These are phyloP conservation scores for Picus viridis DNA, from an alignment of 2,797 vertebrate genomes.

Conservation along the genomic window DNA sequence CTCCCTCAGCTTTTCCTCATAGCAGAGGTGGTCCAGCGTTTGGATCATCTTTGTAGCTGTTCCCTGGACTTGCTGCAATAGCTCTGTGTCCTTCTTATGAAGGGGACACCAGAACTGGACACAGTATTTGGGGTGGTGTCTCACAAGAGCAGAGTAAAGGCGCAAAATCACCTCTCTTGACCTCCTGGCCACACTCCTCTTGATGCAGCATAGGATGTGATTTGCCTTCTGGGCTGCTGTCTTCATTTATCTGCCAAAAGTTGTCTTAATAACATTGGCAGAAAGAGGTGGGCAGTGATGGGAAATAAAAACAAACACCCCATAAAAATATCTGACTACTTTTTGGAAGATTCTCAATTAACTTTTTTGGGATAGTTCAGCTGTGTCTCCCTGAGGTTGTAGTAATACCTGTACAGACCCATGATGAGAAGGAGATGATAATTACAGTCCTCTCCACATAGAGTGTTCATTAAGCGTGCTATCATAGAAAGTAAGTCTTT, in stretches of 20 bases:
- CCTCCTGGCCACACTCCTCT: no score
- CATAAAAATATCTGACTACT: not conserved
- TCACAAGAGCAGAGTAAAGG: no score
- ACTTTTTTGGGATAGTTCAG: constrained; percentile 20
- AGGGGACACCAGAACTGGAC: no score
- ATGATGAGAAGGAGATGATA: constrained; percentile 46
- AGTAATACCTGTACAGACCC: not conserved
- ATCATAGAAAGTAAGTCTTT: constrained; percentile 67
- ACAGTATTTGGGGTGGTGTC: no score
- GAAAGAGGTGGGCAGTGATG: not conserved
- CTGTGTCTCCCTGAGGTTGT: constrained; percentile 10
- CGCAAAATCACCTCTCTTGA: no score
- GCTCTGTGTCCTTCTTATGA: no score
- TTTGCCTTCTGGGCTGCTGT: not conserved
- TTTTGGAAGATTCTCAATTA: constrained; percentile 42
- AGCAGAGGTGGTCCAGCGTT: no score
- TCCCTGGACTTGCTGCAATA: no score
- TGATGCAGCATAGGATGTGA: no score
- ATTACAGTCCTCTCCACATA: constrained; percentile 62
- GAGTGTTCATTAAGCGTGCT: constrained; percentile 59
- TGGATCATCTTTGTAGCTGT: no score
- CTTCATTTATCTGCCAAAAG: not conserved
- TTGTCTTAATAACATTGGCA: not conserved
- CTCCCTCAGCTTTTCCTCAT: no score
- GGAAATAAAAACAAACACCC: not conserved